Conservation (phyloP, 2,888 invertebrate species). For the Hypselothyrea guttata region DNA sequence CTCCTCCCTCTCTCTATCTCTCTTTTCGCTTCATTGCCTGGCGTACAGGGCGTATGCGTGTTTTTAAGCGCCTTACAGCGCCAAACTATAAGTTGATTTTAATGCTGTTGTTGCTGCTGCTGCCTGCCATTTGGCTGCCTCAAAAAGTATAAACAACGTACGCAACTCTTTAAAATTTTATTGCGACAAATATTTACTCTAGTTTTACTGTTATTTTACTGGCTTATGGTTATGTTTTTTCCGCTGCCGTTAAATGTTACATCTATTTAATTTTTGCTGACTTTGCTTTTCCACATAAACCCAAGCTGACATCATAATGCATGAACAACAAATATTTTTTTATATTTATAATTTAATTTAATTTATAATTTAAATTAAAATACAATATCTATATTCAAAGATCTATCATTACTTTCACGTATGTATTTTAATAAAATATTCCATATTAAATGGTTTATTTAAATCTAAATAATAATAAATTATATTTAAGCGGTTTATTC, state of each 20-base stretch:
- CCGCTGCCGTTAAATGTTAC: constrained; percentile 35
- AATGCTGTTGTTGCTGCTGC: constrained; percentile 25
- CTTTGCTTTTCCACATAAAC: not conserved
- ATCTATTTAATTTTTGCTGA: constrained; percentile 8
- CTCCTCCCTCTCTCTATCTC: constrained; percentile 2
- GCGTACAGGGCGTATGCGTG: constrained; percentile 60
- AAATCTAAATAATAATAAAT: too few relatives aligned
- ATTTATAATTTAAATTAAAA: too few relatives aligned
- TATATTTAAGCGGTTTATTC: too few relatives aligned
- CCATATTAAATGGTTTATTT: too few relatives aligned
- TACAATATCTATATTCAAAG: too few relatives aligned
- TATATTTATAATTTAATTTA: too few relatives aligned
- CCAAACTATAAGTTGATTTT: constrained; percentile 31
- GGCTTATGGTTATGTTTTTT: constrained; percentile 58
- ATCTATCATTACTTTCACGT: too few relatives aligned
- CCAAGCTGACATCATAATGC: too few relatives aligned
- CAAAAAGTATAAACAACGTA: constrained; percentile 47
- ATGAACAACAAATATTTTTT: too few relatives aligned
- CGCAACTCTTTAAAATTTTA: constrained; percentile 29
- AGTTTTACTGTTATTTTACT: constrained; percentile 32
- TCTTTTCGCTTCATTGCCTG: constrained; percentile 15
- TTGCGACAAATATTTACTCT: constrained; percentile 16
- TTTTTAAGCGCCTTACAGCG: constrained; percentile 35
- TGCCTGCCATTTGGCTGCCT: constrained; percentile 46
- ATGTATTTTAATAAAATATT: too few relatives aligned